Percentiles rank a stretch among this genome's conserved stretches.
Evolutionary conservation across 2,888 invertebrate genomes (phyloP).

Genomic region (Cheilosia pagana): DNA sequence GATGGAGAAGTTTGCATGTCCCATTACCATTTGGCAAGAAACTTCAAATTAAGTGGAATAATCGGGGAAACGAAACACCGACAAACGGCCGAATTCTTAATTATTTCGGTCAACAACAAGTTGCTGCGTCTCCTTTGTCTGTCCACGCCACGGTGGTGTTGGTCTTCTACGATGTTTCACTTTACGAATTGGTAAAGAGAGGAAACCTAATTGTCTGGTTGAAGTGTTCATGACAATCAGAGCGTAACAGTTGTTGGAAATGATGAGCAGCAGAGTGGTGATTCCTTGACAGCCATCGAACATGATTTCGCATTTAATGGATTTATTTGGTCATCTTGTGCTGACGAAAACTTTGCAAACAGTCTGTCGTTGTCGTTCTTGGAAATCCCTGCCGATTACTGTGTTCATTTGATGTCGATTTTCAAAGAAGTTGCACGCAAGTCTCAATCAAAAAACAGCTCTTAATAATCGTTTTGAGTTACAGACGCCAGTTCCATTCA

Average conservation of each 20-base stretch:
- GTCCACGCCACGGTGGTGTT: background rate
- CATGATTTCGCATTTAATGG: background rate
- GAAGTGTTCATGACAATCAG: slow-evolving; percentile 36
- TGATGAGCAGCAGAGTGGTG: slow-evolving; percentile 11
- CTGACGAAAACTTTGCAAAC: background rate
- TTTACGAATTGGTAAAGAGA: slow-evolving; percentile 4
- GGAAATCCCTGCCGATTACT: no score
- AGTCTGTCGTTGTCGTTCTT: no score
- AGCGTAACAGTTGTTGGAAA: slow-evolving; percentile 30
- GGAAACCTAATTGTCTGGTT: slow-evolving; percentile 26
- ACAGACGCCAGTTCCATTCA: no score
- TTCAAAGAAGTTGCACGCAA: no score
- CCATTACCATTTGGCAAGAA: slow-evolving; percentile 31
- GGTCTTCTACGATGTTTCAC: background rate
- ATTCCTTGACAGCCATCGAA: slow-evolving; percentile 1
- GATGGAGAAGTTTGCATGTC: slow-evolving; percentile 39
- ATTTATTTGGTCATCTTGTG: no score
- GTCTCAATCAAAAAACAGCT: no score
- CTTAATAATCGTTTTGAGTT: no score
- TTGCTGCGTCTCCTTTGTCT: background rate
- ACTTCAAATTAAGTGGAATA: slow-evolving; percentile 21
- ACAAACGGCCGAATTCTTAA: slow-evolving; percentile 8
- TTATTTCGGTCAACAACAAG: slow-evolving; percentile 20
- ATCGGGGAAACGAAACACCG: slow-evolving; percentile 1
- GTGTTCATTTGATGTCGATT: no score